phyloP scores from a whole-genome alignment of 2,113 vertebrate genomes.

The Porphyrio hochstetteri region DNA sequence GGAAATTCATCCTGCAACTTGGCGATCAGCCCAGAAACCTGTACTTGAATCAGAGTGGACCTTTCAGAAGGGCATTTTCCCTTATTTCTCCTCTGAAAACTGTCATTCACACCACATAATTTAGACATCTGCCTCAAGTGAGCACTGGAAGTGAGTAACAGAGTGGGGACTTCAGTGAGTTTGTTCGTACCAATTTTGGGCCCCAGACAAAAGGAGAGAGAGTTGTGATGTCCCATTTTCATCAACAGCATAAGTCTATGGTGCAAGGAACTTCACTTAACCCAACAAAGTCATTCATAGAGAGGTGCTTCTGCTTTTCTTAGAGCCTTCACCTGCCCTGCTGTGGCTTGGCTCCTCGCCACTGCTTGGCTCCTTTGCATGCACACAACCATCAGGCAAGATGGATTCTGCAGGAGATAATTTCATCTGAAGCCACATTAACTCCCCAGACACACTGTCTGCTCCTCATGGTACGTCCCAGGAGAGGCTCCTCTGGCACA shows the following conservation, averaged over 20 bases:
- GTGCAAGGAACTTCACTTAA: neutral
- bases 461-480: constrained; percentile 33
- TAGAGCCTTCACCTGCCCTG: neutral
- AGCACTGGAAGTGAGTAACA: neutral
- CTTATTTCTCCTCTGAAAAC: neutral
- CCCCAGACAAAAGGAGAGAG: neutral
- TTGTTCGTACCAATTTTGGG: neutral
- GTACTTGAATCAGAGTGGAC: neutral
- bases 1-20: neutral
- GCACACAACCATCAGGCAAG: neutral
- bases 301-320: neutral
- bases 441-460: constrained; percentile 45
- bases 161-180: neutral
- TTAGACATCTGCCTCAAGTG: neutral
- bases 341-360: neutral
- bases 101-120: neutral
- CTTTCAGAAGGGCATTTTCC: neutral
- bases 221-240: neutral
- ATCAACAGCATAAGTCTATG: fast-evolving
- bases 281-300: neutral
- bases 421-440: constrained; percentile 46
- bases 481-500: constrained; percentile 39
- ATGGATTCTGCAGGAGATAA: constrained; percentile 33
- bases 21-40: neutral
- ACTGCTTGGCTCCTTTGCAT: neutral